Conservation (phyloP, 2,888 invertebrate species). For the Orthosia cruda region DNA sequence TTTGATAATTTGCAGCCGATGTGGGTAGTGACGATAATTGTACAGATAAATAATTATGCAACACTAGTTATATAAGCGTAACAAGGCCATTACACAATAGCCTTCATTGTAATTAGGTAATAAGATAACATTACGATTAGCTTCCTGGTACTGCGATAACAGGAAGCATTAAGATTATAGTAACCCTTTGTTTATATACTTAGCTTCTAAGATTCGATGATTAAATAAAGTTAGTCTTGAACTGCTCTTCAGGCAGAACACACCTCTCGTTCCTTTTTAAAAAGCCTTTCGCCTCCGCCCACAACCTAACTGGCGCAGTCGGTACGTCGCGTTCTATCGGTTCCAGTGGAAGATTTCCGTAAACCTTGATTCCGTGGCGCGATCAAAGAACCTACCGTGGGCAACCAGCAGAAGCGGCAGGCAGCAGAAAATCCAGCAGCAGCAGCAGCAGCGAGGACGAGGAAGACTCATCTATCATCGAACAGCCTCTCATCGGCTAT, state of each 20-base stretch:
- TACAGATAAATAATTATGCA: no score
- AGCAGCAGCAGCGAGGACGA: neutral
- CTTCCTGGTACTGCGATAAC: neutral
- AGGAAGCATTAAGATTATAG: neutral
- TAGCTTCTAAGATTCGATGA: neutral
- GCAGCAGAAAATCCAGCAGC: conserved; percentile 5
- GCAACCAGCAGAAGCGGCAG: conserved; percentile 7
- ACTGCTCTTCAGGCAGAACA: neutral
- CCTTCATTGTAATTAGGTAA: neutral
- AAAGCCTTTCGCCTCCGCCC: conserved; percentile 10
- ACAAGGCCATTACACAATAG: neutral
- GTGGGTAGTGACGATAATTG: no score
- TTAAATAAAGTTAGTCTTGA: neutral
- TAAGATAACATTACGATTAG: neutral
- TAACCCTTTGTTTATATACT: neutral
- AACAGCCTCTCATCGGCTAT: conserved; percentile 9
- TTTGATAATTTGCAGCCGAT: no score
- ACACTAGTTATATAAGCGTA: neutral
- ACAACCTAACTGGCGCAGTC: conserved; percentile 14
- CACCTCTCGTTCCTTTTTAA: neutral
- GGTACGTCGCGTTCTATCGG: conserved; percentile 19
- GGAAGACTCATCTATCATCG: neutral
- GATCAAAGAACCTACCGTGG: conserved; percentile 9
- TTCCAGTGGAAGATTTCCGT: conserved; percentile 8
- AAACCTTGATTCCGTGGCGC: conserved; percentile 13